A percentile compares a stretch with the other conserved stretches of the same genome.
Conservation (phyloP, 1,140 invertebrate species). For the Tetraneura akinire region DNA sequence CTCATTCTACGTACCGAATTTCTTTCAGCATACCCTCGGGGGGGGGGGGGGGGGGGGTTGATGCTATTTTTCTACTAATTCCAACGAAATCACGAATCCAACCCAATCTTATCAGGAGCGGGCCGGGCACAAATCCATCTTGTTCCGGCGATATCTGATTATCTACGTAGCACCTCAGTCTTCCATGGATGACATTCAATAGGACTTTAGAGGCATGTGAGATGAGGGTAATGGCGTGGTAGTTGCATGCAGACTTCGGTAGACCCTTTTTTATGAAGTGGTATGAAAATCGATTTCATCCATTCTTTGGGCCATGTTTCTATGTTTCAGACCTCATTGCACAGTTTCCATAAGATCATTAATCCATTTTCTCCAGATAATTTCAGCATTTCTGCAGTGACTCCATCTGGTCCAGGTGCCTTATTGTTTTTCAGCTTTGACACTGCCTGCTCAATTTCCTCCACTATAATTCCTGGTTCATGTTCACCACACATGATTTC, state of each 20-base stretch:
- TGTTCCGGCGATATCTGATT: constrained; percentile 29
- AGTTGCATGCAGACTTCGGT: constrained; percentile 55
- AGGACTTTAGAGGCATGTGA: neutral
- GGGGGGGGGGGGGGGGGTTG: too few relatives aligned
- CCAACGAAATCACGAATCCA: too few relatives aligned
- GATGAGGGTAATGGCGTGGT: constrained; percentile 55
- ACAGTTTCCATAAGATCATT: neutral
- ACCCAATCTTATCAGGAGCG: too few relatives aligned
- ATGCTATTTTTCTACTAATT: too few relatives aligned
- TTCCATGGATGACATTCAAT: too few relatives aligned
- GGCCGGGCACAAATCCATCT: too few relatives aligned
- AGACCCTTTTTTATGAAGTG: constrained; percentile 56
- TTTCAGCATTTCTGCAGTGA: neutral
- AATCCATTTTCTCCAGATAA: neutral
- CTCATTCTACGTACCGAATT: too few relatives aligned
- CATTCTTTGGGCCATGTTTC: constrained; percentile 54
- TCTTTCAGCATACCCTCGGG: too few relatives aligned
- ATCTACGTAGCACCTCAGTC: constrained; percentile 44
- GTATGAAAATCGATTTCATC: constrained; percentile 53
- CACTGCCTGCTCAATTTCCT: too few relatives aligned
- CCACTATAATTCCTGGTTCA: too few relatives aligned
- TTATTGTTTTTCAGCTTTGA: neutral
- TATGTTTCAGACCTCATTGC: constrained; percentile 35
- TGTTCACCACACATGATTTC: too few relatives aligned
- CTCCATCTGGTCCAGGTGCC: neutral